Evolutionary conservation across 2,113 vertebrate genomes (phyloP).

Genomic region (Leptodactylus fuscus): DNA sequence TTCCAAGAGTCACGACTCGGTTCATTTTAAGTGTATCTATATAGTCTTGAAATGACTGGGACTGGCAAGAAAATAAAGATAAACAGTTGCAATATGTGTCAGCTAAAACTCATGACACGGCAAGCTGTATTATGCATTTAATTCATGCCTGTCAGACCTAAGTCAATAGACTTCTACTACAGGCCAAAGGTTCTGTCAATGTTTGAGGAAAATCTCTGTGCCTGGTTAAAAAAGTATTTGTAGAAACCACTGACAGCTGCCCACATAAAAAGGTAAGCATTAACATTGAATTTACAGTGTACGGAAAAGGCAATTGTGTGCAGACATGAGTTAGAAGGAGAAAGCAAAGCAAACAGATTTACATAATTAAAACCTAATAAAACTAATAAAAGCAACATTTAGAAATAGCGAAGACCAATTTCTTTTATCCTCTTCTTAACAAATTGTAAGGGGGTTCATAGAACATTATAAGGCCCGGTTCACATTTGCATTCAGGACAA

Average conservation of each 20-base stretch:
- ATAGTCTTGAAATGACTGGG: not conserved
- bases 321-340: not conserved
- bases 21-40: not conserved
- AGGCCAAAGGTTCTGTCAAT: slow-evolving; percentile 62
- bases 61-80: slow-evolving; percentile 25
- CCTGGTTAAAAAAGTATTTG: slow-evolving; percentile 60
- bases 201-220: slow-evolving; percentile 59
- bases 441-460: no score
- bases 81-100: slow-evolving; percentile 25
- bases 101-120: slow-evolving; percentile 10
- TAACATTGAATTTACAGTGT: not conserved
- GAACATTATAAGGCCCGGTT: no score
- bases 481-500: no score
- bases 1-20: not conserved
- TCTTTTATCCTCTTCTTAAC: not conserved
- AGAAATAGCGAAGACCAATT: not conserved
- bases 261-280: slow-evolving; percentile 45
- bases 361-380: not conserved
- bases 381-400: not conserved
- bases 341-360: not conserved
- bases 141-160: slow-evolving; percentile 43
- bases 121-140: slow-evolving; percentile 20
- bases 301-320: not conserved
- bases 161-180: slow-evolving; percentile 61
- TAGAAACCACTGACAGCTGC: slow-evolving; percentile 49